These are phyloP conservation scores for Sylvilagus floridanus DNA, from an alignment of 2,797 vertebrate genomes.

Conservation along the genomic window DNA sequence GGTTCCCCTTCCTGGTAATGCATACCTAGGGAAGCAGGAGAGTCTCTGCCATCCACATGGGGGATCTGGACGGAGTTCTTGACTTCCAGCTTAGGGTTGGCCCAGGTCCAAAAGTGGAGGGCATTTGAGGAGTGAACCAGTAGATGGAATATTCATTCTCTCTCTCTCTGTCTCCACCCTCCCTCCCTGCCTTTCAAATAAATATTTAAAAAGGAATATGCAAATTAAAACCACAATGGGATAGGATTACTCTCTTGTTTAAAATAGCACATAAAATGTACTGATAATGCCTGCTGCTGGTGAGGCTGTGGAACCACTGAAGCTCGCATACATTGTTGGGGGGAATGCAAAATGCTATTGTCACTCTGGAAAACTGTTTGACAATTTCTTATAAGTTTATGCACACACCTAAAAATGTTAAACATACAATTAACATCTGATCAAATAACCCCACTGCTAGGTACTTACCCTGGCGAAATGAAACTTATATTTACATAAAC, in stretches of 20 bases:
- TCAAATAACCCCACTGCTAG: neutral
- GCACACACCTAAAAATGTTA: neutral
- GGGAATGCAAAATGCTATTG: neutral
- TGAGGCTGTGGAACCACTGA: neutral
- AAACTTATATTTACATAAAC: neutral
- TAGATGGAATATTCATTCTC: too few relatives aligned
- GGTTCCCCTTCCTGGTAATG: too few relatives aligned
- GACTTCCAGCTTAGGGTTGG: too few relatives aligned
- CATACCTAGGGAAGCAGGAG: too few relatives aligned
- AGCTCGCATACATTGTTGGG: neutral
- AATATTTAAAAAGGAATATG: neutral
- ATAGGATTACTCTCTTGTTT: neutral
- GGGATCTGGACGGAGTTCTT: too few relatives aligned
- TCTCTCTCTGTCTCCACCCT: too few relatives aligned
- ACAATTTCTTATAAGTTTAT: slow-evolving; percentile 25
- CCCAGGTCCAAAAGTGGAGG: too few relatives aligned
- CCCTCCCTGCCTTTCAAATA: too few relatives aligned
- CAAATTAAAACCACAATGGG: neutral
- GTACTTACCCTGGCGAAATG: neutral
- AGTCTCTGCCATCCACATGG: too few relatives aligned
- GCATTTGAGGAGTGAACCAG: too few relatives aligned
- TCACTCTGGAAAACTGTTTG: neutral
- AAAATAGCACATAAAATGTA: neutral
- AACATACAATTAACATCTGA: neutral
- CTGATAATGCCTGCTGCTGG: neutral